Conservation (phyloP, 2,113 vertebrate genomes). For the Pionites leucogaster region DNA sequence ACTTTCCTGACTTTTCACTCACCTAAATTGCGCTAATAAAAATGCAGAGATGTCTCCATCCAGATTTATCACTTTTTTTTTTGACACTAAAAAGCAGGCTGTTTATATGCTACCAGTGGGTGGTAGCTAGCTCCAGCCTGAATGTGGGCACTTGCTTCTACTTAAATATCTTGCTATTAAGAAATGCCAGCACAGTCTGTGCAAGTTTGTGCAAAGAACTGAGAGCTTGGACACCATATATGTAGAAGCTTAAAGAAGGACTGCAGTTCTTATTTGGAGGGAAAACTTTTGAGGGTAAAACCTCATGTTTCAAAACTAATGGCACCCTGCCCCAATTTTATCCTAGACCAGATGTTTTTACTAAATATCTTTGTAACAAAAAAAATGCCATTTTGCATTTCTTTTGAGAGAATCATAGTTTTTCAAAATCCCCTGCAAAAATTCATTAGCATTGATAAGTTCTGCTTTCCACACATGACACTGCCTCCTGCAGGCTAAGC, state of each 20-base stretch:
- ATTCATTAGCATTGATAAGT: neutral
- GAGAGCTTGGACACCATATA: neutral
- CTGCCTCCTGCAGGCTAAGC: slow-evolving; percentile 45
- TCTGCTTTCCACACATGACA: slow-evolving; percentile 7
- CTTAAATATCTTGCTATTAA: neutral
- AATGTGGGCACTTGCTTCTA: neutral
- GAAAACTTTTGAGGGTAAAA: neutral
- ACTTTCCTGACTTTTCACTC: neutral
- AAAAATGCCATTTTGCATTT: neutral
- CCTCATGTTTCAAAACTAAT: neutral
- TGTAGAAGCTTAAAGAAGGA: neutral
- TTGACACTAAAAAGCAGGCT: neutral
- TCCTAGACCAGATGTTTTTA: neutral
- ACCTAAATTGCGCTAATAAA: neutral
- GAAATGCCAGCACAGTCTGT: neutral
- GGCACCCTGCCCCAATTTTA: neutral
- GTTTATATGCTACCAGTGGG: neutral
- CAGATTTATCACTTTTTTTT: neutral
- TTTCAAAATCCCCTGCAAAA: neutral
- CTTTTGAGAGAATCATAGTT: neutral
- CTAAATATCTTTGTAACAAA: neutral
- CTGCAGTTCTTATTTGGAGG: neutral
- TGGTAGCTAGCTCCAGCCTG: neutral
- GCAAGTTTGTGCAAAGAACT: neutral
- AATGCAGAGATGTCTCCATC: neutral